Evolutionary conservation across 2,113 vertebrate species (phyloP).

Genomic region (Rallus limicola): DNA sequence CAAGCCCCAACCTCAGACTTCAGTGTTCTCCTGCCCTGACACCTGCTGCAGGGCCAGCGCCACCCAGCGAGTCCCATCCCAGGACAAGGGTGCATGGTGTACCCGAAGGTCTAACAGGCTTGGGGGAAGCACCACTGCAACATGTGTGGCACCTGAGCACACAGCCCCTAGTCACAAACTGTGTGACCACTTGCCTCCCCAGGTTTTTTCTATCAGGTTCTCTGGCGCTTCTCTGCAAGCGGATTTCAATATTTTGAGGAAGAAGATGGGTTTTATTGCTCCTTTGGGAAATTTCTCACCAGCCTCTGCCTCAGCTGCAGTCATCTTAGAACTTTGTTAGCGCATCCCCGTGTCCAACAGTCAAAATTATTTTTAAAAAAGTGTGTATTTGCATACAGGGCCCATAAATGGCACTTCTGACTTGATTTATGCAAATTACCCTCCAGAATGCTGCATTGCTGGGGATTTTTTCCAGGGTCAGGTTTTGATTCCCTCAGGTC

Average conservation of each 20-base stretch:
- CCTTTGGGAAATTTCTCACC: neutral
- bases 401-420: fast-evolving
- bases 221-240: neutral
- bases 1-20: neutral
- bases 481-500: neutral
- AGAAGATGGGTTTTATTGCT: neutral
- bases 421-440: neutral
- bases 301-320: neutral
- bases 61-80: neutral
- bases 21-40: neutral
- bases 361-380: neutral
- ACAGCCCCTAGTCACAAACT: fast-evolving
- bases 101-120: neutral
- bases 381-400: neutral
- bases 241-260: neutral
- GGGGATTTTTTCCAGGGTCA: fast-evolving
- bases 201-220: neutral
- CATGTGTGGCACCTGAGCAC: fast-evolving
- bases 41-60: neutral
- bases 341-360: neutral
- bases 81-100: fast-evolving
- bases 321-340: neutral
- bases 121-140: neutral
- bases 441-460: neutral
- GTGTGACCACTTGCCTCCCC: fast-evolving